Percentiles rank a stretch among this genome's conserved stretches.
Conservation (phyloP, 2,888 invertebrate genomes). For the Tachina lurida region DNA sequence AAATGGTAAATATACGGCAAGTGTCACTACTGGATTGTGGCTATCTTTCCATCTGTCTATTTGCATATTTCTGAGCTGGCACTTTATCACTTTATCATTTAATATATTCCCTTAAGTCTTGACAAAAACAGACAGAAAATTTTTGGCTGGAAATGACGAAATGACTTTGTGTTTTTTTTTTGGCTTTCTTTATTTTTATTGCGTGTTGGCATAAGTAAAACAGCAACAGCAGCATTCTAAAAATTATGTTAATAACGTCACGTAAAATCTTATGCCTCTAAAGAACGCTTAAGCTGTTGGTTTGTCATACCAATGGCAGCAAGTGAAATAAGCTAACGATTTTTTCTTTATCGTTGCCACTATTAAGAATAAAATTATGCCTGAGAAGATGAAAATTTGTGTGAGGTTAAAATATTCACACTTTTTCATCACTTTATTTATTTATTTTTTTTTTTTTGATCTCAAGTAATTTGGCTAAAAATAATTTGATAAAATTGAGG, state of each 20-base stretch:
- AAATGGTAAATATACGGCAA: slow-evolving; percentile 19
- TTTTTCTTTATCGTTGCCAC: neutral
- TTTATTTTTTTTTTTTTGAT: neutral
- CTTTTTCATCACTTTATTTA: slow-evolving; percentile 7
- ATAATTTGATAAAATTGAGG: neutral
- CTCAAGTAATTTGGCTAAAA: slow-evolving; percentile 20
- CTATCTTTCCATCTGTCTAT: neutral
- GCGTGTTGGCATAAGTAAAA: slow-evolving; percentile 2
- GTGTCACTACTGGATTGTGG: slow-evolving; percentile 1
- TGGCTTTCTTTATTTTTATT: slow-evolving; percentile 22
- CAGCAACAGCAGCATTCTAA: slow-evolving; percentile 1
- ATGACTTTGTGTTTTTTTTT: slow-evolving; percentile 14
- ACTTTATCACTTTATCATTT: slow-evolving; percentile 60
- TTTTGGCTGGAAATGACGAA: slow-evolving; percentile 41
- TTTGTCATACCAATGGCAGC: slow-evolving; percentile 42
- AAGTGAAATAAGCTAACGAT: slow-evolving; percentile 21
- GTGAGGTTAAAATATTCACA: slow-evolving; percentile 42
- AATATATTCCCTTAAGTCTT: slow-evolving; percentile 60
- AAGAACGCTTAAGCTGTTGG: slow-evolving; percentile 62
- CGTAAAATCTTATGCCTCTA: slow-evolving; percentile 63
- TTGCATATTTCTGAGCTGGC: neutral
- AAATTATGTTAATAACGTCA: slow-evolving; percentile 62
- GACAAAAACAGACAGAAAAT: neutral
- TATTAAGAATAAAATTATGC: neutral
- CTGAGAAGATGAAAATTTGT: neutral